These are phyloP conservation scores for Agrotis ipsilon DNA, from an alignment of 2,888 invertebrate genomes.

Conservation along the genomic window DNA sequence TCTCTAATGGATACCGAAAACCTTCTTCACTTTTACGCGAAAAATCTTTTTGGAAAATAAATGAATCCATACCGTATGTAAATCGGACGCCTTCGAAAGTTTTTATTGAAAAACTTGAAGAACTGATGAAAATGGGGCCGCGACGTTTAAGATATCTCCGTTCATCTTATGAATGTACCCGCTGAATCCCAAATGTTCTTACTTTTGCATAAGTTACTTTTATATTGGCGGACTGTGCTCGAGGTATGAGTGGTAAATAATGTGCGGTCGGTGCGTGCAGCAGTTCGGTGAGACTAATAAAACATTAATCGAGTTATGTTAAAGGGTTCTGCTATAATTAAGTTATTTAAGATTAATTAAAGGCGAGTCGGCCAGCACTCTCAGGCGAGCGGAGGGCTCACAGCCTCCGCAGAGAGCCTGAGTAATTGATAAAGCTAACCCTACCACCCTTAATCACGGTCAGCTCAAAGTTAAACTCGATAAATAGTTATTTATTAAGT, in stretches of 20 bases:
- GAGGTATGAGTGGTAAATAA: conserved; percentile 41
- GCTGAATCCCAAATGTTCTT: conserved; percentile 78
- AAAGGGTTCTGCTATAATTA: conserved; percentile 78
- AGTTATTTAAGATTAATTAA: conserved; percentile 85
- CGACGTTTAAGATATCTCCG: conserved; percentile 85
- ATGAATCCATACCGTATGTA: conserved; percentile 90
- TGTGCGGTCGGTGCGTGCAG: conserved; percentile 26
- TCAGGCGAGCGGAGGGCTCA: conserved; percentile 67
- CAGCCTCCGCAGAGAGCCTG: conserved; percentile 76
- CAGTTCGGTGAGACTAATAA: conserved; percentile 55
- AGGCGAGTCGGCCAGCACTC: conserved; percentile 72
- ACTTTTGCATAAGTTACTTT: conserved; percentile 69
- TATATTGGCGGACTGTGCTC: conserved; percentile 44
- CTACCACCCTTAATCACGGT: conserved; percentile 81
- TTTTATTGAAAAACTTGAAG: conserved; percentile 91
- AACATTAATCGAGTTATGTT: conserved; percentile 65
- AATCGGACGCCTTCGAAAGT: conserved; percentile 88
- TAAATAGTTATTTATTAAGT: conserved; percentile 79
- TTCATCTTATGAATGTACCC: conserved; percentile 82
- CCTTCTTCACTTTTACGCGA: conserved; percentile 85
- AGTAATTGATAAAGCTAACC: conserved; percentile 87
- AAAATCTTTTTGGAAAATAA: conserved; percentile 88
- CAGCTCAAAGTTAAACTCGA: conserved; percentile 77
- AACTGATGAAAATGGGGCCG: conserved; percentile 89
- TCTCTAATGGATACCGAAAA: conserved; percentile 86